A percentile compares a stretch with the other conserved stretches of the same genome.
phyloP scores from a whole-genome alignment of 1,140 invertebrate species.

The Octopus bimaculoides region DNA sequence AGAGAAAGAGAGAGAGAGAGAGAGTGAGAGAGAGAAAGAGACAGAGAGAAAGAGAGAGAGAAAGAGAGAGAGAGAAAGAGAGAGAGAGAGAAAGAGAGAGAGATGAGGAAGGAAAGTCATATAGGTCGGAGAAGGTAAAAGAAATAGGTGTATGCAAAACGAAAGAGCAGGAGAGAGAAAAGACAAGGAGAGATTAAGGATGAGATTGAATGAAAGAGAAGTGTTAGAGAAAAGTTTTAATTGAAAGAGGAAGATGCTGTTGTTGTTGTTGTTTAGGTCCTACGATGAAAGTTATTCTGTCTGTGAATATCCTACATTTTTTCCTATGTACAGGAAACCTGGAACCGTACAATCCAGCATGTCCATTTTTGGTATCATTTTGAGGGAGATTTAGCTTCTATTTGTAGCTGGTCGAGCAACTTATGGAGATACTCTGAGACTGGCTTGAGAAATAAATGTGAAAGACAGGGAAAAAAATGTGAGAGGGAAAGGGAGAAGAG shows the following conservation, averaged over 20 bases:
- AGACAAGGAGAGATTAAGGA: background rate
- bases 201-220: background rate
- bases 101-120: background rate
- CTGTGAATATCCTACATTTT: too few relatives aligned
- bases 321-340: too few relatives aligned
- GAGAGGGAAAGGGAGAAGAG: background rate
- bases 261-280: too few relatives aligned
- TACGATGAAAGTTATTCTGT: too few relatives aligned
- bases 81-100: too few relatives aligned
- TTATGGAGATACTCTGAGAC: background rate
- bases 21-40: conserved; percentile 12
- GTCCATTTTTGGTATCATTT: too few relatives aligned
- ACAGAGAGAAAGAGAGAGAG: background rate
- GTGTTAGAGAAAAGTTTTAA: too few relatives aligned
- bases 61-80: background rate
- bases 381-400: too few relatives aligned
- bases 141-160: background rate
- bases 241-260: too few relatives aligned
- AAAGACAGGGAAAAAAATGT: background rate
- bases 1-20: background rate
- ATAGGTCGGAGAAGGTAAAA: background rate
- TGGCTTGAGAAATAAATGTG: background rate
- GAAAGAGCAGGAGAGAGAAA: background rate
- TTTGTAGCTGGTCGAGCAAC: too few relatives aligned
- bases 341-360: too few relatives aligned